Conservation (phyloP, 1,140 invertebrate genomes). For the Trachymyrmex cornetzi region DNA sequence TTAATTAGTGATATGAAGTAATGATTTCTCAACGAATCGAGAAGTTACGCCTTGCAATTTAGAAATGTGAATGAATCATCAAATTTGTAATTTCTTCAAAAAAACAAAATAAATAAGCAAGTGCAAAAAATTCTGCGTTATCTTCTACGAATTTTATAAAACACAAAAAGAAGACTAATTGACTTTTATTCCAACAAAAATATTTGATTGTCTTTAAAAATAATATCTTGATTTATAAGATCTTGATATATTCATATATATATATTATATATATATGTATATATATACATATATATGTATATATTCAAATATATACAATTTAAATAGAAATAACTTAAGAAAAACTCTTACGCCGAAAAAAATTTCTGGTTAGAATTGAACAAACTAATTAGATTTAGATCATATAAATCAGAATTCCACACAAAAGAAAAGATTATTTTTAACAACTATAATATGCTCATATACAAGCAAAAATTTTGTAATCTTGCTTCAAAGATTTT, state of each 20-base stretch:
- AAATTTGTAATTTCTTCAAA: conserved; percentile 14
- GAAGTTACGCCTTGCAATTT: not conserved
- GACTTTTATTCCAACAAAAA: not conserved
- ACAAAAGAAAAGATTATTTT: too few relatives aligned
- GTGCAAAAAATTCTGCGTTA: not conserved
- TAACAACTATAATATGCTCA: too few relatives aligned
- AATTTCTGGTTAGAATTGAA: too few relatives aligned
- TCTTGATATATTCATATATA: too few relatives aligned
- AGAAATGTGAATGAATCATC: conserved; percentile 20
- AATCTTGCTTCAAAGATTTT: too few relatives aligned
- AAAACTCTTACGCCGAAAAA: not conserved
- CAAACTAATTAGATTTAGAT: too few relatives aligned
- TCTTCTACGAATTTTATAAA: not conserved
- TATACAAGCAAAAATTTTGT: too few relatives aligned
- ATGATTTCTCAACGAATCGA: conserved; percentile 21
- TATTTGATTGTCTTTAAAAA: not conserved
- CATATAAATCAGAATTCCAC: too few relatives aligned
- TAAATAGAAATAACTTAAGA: not conserved
- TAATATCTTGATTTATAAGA: not conserved
- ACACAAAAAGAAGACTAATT: not conserved
- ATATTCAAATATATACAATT: not conserved
- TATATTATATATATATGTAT: too few relatives aligned
- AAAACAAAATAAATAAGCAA: not conserved
- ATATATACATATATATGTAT: too few relatives aligned
- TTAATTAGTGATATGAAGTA: conserved; percentile 2